These are phyloP conservation scores for Pheosia tremula DNA, from an alignment of 2,888 invertebrate species.

Conservation along the genomic window DNA sequence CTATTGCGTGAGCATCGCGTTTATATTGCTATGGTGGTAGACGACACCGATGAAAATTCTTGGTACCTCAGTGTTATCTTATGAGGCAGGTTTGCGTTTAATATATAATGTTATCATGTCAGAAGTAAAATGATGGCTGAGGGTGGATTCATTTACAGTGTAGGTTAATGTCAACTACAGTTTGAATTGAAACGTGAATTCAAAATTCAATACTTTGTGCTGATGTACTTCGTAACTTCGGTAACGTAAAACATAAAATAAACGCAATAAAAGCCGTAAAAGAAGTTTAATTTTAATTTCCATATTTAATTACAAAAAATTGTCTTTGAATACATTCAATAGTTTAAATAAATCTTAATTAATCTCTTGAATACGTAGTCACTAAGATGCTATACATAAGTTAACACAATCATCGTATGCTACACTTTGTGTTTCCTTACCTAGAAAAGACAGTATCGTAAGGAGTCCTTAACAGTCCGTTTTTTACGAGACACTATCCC, in stretches of 20 bases:
- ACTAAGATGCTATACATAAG: conserved; percentile 12
- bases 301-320: no score
- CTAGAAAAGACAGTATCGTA: conserved; percentile 59
- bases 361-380: no score
- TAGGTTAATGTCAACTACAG: conserved; percentile 38
- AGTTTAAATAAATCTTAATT: no score
- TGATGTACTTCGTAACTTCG: no score
- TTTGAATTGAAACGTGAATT: conserved; percentile 1
- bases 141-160: conserved; percentile 50
- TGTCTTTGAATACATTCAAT: no score
- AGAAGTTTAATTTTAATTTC: no score
- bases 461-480: conserved; percentile 59
- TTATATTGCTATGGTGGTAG: conserved; percentile 79
- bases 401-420: conserved; percentile 32
- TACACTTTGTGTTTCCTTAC: conserved; percentile 49
- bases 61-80: conserved; percentile 80
- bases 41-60: conserved; percentile 80
- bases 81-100: conserved; percentile 76
- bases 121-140: conserved; percentile 53
- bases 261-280: no score
- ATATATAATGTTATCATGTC: conserved; percentile 71
- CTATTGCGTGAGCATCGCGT: conserved; percentile 71
- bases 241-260: no score
- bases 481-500: conserved; percentile 60
- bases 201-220: no score